Conservation (phyloP, 1,140 invertebrate species). For the Charaxes varanes region DNA sequence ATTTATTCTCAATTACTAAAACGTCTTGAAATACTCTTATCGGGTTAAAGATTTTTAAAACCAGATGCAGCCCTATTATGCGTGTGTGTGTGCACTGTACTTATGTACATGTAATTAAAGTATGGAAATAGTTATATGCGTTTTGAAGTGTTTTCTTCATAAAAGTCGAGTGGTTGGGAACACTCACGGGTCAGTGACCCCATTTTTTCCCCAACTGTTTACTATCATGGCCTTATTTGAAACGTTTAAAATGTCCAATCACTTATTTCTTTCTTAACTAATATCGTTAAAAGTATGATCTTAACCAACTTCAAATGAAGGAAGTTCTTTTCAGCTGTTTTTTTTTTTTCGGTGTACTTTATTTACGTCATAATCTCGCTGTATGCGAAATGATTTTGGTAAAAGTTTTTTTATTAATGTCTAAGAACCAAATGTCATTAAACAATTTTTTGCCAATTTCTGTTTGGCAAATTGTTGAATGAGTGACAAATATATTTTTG, state of each 20-base stretch:
- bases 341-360: no score
- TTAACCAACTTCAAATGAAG: no score
- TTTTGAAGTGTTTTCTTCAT: conserved; percentile 72
- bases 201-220: conserved; percentile 39
- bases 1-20: no score
- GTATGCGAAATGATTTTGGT: no score
- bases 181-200: conserved; percentile 49
- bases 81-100: conserved; percentile 16
- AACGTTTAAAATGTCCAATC: conserved; percentile 26
- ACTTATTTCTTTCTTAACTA: conserved; percentile 2
- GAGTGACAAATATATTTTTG: background rate
- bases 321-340: no score
- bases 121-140: conserved; percentile 69
- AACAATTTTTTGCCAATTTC: no score
- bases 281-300: no score
- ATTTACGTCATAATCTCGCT: no score
- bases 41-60: conserved; percentile 4
- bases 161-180: conserved; percentile 68
- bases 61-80: conserved; percentile 16
- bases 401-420: no score
- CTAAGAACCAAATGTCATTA: no score
- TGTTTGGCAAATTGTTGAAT: no score
- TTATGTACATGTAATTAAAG: conserved; percentile 64
- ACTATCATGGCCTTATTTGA: conserved; percentile 33
- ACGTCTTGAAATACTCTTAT: no score